Evolutionary conservation across 2,888 invertebrate genomes (phyloP).

Genomic region (Linnaemya vulpina): DNA sequence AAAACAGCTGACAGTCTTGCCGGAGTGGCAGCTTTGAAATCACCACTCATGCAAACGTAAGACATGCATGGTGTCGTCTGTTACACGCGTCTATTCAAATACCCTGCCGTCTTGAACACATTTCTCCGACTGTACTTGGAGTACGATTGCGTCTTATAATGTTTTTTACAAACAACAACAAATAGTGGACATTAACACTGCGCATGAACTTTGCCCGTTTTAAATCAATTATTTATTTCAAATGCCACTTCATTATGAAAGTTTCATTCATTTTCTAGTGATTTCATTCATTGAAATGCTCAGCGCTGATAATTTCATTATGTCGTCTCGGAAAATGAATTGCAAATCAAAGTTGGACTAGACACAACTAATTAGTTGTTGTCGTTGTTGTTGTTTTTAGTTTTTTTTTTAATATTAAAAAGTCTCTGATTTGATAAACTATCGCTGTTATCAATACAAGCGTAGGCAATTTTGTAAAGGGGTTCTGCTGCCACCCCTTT

Average conservation of each 20-base stretch:
- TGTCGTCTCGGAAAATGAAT: slow-evolving; percentile 17
- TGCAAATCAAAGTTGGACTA: slow-evolving; percentile 29
- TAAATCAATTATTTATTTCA: neutral
- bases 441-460: neutral
- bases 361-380: slow-evolving; percentile 21
- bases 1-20: no score
- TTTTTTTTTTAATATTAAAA: neutral
- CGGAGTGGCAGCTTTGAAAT: no score
- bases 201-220: neutral
- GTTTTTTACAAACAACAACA: no score
- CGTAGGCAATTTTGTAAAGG: neutral
- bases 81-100: no score
- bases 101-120: no score
- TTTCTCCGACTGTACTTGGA: neutral
- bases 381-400: slow-evolving; percentile 24
- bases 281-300: slow-evolving; percentile 16
- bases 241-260: slow-evolving; percentile 8
- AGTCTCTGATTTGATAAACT: slow-evolving; percentile 41
- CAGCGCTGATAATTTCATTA: slow-evolving; percentile 31
- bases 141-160: no score
- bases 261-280: neutral
- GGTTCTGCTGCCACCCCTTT: no score
- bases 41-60: no score
- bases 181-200: no score
- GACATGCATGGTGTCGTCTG: no score